Evolutionary conservation across 2,888 invertebrate species (phyloP).

Genomic region (Lepidochrysops patricia): DNA sequence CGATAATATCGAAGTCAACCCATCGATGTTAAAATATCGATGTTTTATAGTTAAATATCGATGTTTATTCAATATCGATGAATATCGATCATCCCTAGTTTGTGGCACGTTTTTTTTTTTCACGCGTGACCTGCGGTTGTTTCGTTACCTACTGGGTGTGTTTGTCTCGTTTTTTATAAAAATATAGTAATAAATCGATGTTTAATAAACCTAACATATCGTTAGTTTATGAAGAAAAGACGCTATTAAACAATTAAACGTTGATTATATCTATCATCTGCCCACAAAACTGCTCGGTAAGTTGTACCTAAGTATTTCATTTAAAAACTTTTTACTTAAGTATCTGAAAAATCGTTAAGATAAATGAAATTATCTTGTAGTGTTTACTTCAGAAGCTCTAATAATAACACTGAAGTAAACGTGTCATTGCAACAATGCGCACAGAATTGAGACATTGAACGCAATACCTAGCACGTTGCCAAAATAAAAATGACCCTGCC

Average conservation of each 20-base stretch:
- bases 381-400: background rate
- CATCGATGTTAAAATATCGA: too few species aligned
- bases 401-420: background rate
- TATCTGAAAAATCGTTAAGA: constrained; percentile 3
- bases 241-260: constrained; percentile 8
- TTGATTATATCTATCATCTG: background rate
- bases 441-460: constrained; percentile 22
- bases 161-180: constrained; percentile 12
- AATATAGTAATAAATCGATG: constrained; percentile 15
- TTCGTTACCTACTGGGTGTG: constrained; percentile 56
- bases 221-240: constrained; percentile 19
- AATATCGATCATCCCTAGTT: too few species aligned
- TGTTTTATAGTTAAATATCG: too few species aligned
- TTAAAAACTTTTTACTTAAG: background rate
- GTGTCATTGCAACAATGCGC: constrained; percentile 4
- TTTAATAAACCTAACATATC: background rate
- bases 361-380: background rate
- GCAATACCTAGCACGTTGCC: constrained; percentile 25
- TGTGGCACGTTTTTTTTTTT: too few species aligned
- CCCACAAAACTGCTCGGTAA: constrained; percentile 38
- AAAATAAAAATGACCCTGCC: constrained; percentile 48
- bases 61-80: too few species aligned
- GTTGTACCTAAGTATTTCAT: constrained; percentile 26
- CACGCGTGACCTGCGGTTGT: constrained; percentile 31
- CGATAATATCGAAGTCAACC: too few species aligned